Conservation (phyloP, 2,888 invertebrate species). For the Drosophila pullipes region DNA sequence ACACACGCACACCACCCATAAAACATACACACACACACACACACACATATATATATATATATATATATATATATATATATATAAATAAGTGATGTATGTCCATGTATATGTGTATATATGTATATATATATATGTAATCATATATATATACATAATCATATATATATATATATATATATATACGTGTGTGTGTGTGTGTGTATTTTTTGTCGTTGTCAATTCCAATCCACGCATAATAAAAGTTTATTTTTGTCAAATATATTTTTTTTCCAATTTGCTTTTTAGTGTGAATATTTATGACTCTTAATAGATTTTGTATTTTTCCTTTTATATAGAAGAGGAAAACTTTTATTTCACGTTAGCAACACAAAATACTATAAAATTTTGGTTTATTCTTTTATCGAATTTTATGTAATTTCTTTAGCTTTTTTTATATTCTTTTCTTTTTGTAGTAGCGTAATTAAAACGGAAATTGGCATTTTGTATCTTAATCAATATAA, state of each 20-base stretch:
- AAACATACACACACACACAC: not conserved
- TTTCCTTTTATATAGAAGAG: constrained; percentile 28
- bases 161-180: constrained; percentile 20
- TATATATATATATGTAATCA: constrained; percentile 6
- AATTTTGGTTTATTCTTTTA: constrained; percentile 29
- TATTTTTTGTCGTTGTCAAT: constrained; percentile 56
- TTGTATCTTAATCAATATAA: constrained; percentile 9
- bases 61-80: constrained; percentile 19
- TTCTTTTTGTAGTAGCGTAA: not conserved
- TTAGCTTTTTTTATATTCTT: constrained; percentile 1
- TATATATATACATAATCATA: not conserved
- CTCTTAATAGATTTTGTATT: constrained; percentile 41
- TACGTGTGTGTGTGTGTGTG: constrained; percentile 20
- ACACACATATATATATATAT: constrained; percentile 2
- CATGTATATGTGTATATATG: constrained; percentile 7
- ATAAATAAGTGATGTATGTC: constrained; percentile 31
- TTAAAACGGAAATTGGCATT: constrained; percentile 10
- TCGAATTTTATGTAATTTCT: constrained; percentile 49
- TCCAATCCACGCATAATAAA: constrained; percentile 76
- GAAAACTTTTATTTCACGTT: constrained; percentile 42
- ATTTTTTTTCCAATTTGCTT: constrained; percentile 34
- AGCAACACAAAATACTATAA: constrained; percentile 35
- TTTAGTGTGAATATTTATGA: constrained; percentile 24
- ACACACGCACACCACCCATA: constrained; percentile 34
- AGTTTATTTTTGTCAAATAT: constrained; percentile 75